phyloP scores from a whole-genome alignment of 2,113 vertebrate species.

The Rousettus leschenaultii region DNA sequence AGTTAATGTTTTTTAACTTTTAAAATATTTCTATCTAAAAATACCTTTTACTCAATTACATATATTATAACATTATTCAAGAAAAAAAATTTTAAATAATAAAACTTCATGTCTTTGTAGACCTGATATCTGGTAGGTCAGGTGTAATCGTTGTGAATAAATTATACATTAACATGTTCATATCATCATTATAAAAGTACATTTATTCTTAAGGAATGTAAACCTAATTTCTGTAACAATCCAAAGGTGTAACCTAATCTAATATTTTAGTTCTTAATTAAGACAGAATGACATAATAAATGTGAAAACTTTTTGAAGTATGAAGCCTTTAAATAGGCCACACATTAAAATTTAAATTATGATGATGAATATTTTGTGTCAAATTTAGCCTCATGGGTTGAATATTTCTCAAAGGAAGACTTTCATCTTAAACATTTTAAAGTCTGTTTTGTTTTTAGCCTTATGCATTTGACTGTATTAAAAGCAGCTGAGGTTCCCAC shows the following conservation, averaged over 20 bases:
- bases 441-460: constrained; percentile 46
- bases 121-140: neutral
- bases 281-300: constrained; percentile 37
- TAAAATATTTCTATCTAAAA: neutral
- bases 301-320: constrained; percentile 34
- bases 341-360: constrained; percentile 62
- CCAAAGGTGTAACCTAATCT: neutral
- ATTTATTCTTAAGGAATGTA: constrained; percentile 11
- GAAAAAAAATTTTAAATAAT: neutral
- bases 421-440: constrained; percentile 53
- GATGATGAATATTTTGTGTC: constrained; percentile 52
- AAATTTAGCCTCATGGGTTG: constrained; percentile 38
- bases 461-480: constrained; percentile 21
- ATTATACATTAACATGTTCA: neutral
- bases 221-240: constrained; percentile 13
- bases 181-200: neutral
- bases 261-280: constrained; percentile 54
- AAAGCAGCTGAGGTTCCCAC: neutral
- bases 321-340: constrained; percentile 23
- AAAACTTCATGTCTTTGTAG: neutral
- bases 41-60: neutral
- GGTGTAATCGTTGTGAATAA: neutral
- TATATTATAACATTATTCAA: neutral
- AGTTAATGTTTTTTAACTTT: neutral
- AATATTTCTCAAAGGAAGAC: constrained; percentile 34